Conservation (phyloP, 2,113 vertebrate genomes). For the Carassius gibelio region DNA sequence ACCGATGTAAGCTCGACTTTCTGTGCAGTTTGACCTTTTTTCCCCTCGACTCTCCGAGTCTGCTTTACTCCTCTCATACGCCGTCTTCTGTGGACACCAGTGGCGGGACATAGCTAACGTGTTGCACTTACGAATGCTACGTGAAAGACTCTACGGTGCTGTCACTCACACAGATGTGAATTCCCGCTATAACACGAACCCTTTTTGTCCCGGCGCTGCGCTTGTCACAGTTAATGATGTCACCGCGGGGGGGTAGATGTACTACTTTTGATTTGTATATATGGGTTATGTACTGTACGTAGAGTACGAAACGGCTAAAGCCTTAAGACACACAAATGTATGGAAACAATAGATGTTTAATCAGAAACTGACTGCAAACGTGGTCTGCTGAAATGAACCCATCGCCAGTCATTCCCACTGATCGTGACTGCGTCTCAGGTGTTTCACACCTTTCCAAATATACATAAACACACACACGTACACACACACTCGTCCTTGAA, state of each 20-base stretch:
- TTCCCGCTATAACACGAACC: constrained; percentile 63
- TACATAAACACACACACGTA: constrained; percentile 57
- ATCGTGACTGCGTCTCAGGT: constrained; percentile 60
- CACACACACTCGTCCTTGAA: constrained; percentile 57
- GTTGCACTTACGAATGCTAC: constrained; percentile 8
- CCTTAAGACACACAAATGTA: constrained; percentile 71
- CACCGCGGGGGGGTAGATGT: constrained; percentile 51
- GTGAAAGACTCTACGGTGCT: constrained; percentile 68
- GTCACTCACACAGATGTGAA: constrained; percentile 64
- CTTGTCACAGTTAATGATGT: constrained; percentile 62
- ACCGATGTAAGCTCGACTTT: constrained; percentile 7
- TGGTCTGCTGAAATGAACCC: constrained; percentile 6
- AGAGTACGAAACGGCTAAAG: constrained; percentile 65
- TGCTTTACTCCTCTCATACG: no score
- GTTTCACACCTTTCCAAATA: constrained; percentile 63
- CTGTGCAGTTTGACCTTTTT: background rate
- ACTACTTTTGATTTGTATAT: constrained; percentile 54
- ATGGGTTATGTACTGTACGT: constrained; percentile 50
- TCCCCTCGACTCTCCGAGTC: no score
- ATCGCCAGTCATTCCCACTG: constrained; percentile 66
- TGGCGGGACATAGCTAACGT: constrained; percentile 6
- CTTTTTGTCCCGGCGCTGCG: constrained; percentile 18
- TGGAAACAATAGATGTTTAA: constrained; percentile 49
- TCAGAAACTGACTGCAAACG: constrained; percentile 17
- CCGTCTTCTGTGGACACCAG: no score